phyloP scores from a whole-genome alignment of 1,140 invertebrate genomes.

The Batillaria attramentaria region DNA sequence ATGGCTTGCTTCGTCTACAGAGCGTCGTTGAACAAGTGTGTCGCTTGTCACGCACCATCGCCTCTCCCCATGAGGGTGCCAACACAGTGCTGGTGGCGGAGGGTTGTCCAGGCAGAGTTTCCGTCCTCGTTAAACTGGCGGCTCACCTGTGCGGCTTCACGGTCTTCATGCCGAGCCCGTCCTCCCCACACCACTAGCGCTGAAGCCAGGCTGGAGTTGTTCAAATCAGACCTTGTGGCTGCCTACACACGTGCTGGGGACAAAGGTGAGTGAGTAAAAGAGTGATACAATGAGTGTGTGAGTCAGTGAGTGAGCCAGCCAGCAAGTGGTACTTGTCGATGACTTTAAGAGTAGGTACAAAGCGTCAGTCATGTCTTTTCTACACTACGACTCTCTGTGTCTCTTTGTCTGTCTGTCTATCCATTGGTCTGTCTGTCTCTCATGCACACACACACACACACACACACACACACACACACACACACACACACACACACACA shows the following conservation, averaged over 20 bases:
- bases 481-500: too few relatives aligned
- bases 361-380: too few relatives aligned
- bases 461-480: too few relatives aligned
- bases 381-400: too few relatives aligned
- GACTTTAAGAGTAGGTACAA: too few relatives aligned
- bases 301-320: neutral
- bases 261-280: conserved; percentile 56
- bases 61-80: conserved; percentile 68
- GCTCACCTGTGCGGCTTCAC: conserved; percentile 68
- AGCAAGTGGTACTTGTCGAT: too few relatives aligned
- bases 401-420: too few relatives aligned
- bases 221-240: conserved; percentile 66
- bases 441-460: too few relatives aligned
- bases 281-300: neutral
- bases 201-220: conserved; percentile 63
- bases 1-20: too few relatives aligned
- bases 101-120: conserved; percentile 64
- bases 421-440: too few relatives aligned
- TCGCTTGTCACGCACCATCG: conserved; percentile 63
- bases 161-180: conserved; percentile 65
- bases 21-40: conserved; percentile 68
- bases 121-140: conserved; percentile 64
- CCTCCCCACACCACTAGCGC: conserved; percentile 42
- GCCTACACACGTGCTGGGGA: conserved; percentile 67
- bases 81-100: conserved; percentile 67